Conservation (phyloP, 2,888 invertebrate genomes). For the Hydroisotoma schaefferi region DNA sequence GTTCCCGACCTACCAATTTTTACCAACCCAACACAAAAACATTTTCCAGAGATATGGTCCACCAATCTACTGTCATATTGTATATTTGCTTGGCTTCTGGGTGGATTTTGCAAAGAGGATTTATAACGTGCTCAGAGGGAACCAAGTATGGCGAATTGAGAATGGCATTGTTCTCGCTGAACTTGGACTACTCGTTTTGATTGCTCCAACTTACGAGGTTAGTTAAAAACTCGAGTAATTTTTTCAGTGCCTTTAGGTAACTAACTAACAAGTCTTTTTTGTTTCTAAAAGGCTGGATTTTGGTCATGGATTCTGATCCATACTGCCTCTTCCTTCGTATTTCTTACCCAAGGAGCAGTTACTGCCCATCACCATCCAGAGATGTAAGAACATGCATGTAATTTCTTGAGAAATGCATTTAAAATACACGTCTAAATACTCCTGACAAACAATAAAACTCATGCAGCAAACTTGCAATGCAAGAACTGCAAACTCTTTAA, state of each 20-base stretch:
- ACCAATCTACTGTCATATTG: slow-evolving; percentile 55
- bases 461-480: too few relatives aligned
- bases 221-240: slow-evolving; percentile 31
- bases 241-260: too few relatives aligned
- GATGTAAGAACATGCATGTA: not conserved
- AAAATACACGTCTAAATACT: too few relatives aligned
- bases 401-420: too few relatives aligned
- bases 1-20: slow-evolving; percentile 62
- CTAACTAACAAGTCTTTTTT: too few relatives aligned
- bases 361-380: slow-evolving; percentile 77
- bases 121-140: slow-evolving; percentile 18
- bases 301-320: slow-evolving; percentile 39
- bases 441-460: too few relatives aligned
- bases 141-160: slow-evolving; percentile 22
- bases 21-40: slow-evolving; percentile 25
- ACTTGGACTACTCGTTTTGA: slow-evolving; percentile 19
- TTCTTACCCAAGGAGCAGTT: slow-evolving; percentile 64
- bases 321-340: slow-evolving; percentile 26
- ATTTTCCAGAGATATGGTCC: slow-evolving; percentile 50
- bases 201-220: slow-evolving; percentile 27
- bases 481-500: too few relatives aligned
- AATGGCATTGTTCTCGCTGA: slow-evolving; percentile 32
- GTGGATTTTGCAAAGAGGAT: slow-evolving; percentile 23
- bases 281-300: slow-evolving; percentile 11
- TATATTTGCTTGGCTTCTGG: slow-evolving; percentile 26